Conservation (phyloP, 2,113 vertebrate species). For the Archocentrus centrarchus region DNA sequence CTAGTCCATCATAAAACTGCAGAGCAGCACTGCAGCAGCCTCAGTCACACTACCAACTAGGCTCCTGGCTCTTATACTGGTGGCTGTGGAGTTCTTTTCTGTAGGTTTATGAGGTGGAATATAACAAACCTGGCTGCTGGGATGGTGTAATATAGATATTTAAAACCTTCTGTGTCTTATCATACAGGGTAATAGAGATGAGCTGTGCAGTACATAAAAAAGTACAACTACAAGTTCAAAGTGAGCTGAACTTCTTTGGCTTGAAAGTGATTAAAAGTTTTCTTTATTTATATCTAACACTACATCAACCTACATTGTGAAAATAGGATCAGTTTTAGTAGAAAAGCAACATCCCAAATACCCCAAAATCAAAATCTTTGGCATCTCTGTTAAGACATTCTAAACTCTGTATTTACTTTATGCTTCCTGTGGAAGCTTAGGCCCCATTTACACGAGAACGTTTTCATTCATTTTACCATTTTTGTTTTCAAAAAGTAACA, state of each 20-base stretch:
- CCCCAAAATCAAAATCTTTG: not conserved
- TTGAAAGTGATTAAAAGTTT: not conserved
- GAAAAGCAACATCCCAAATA: not conserved
- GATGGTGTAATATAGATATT: conserved; percentile 16
- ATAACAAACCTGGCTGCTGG: conserved; percentile 40
- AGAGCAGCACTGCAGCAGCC: conserved; percentile 19
- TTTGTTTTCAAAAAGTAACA: too few species aligned
- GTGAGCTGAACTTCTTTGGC: not conserved
- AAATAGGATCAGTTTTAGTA: not conserved
- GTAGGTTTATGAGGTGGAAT: conserved; percentile 38
- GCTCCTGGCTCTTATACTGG: conserved; percentile 35
- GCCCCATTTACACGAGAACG: too few species aligned
- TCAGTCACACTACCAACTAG: conserved; percentile 18
- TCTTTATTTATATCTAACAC: not conserved
- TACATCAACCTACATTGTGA: not conserved
- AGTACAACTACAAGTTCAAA: not conserved
- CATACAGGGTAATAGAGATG: conserved; percentile 21
- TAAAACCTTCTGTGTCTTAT: conserved; percentile 15
- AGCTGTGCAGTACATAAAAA: conserved; percentile 8
- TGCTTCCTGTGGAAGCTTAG: too few species aligned
- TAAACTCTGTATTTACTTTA: too few species aligned
- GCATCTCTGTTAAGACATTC: too few species aligned
- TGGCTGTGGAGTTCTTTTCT: conserved; percentile 6
- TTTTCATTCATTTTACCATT: too few species aligned
- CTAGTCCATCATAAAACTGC: conserved; percentile 35